Conservation (phyloP, 2,888 invertebrate species). For the Melieria crassipennis region DNA sequence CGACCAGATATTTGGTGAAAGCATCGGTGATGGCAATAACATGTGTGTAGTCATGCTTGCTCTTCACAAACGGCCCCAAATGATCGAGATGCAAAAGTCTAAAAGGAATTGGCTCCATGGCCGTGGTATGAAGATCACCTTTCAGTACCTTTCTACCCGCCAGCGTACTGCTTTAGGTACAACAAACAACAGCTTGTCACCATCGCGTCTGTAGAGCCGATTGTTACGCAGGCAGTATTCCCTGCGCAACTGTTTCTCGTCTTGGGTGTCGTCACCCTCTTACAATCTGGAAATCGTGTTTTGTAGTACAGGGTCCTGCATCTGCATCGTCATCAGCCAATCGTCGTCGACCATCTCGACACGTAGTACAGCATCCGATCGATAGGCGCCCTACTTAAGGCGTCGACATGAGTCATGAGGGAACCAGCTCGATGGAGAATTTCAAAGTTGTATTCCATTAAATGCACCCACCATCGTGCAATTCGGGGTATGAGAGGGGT, state of each 20-base stretch:
- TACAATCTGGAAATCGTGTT: background rate
- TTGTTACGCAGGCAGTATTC: too few species aligned
- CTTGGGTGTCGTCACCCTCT: too few species aligned
- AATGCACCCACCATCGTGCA: too few species aligned
- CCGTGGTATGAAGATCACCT: slow-evolving; percentile 35
- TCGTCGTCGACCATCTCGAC: too few species aligned
- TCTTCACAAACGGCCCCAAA: slow-evolving; percentile 30
- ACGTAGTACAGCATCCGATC: background rate
- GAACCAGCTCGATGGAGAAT: too few species aligned
- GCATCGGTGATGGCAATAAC: slow-evolving; percentile 36
- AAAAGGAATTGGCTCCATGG: slow-evolving; percentile 24
- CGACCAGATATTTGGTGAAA: slow-evolving; percentile 39
- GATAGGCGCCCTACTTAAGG: too few species aligned
- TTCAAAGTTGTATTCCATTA: too few species aligned
- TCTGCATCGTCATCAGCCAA: slow-evolving; percentile 2
- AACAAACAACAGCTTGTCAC: too few species aligned
- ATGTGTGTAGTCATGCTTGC: slow-evolving; percentile 29
- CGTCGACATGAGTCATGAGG: slow-evolving; percentile 6
- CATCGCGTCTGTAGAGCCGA: too few species aligned
- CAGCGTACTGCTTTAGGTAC: too few species aligned
- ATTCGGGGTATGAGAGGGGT: too few species aligned
- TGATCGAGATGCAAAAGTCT: slow-evolving; percentile 23
- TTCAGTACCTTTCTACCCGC: background rate
- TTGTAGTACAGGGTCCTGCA: background rate
- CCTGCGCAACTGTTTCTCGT: too few species aligned